These are phyloP conservation scores for Pygocentrus nattereri DNA, from an alignment of 2,797 vertebrate species.

Conservation along the genomic window DNA sequence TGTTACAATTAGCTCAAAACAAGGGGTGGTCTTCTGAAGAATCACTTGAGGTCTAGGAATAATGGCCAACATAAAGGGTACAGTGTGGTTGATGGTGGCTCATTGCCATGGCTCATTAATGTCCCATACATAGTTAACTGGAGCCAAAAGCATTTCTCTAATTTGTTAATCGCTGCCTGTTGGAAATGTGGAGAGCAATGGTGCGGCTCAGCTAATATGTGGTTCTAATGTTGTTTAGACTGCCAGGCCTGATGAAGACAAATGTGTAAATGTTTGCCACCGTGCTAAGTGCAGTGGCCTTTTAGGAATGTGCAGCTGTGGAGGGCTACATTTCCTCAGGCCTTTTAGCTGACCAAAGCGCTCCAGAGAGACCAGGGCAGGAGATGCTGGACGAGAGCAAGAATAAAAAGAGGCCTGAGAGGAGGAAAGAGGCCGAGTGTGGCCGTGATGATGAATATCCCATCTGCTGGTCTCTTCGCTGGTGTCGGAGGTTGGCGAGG, in stretches of 20 bases:
- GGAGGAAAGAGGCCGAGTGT: slow-evolving; percentile 54
- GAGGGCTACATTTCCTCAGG: slow-evolving; percentile 68
- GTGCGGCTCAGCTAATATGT: slow-evolving; percentile 39
- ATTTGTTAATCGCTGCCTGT: slow-evolving; percentile 34
- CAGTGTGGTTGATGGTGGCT: slow-evolving; percentile 21
- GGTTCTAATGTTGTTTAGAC: slow-evolving; percentile 61
- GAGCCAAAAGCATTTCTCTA: slow-evolving; percentile 13
- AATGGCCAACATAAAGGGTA: not conserved
- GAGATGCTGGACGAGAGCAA: slow-evolving; percentile 50
- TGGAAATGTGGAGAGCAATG: slow-evolving; percentile 28
- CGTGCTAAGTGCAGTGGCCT: slow-evolving; percentile 69
- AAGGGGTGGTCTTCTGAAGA: slow-evolving; percentile 26
- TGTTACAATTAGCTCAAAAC: slow-evolving; percentile 9
- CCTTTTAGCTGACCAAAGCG: slow-evolving; percentile 68
- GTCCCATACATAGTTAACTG: slow-evolving; percentile 5
- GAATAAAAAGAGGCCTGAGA: slow-evolving; percentile 65
- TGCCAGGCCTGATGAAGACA: slow-evolving; percentile 63
- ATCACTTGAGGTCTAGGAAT: slow-evolving; percentile 23
- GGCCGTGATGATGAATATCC: slow-evolving; percentile 69
- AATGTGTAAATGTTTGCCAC: slow-evolving; percentile 64
- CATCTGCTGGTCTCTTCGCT: slow-evolving; percentile 68
- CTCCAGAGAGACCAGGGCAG: slow-evolving; percentile 65
- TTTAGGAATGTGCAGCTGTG: slow-evolving; percentile 74
- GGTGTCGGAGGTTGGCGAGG: slow-evolving; percentile 64
- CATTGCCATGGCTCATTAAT: slow-evolving; percentile 31